Base-by-base conservation (phyloP, 2,888 invertebrate genomes). In the Rhogogaster chlorosoma region DNA sequence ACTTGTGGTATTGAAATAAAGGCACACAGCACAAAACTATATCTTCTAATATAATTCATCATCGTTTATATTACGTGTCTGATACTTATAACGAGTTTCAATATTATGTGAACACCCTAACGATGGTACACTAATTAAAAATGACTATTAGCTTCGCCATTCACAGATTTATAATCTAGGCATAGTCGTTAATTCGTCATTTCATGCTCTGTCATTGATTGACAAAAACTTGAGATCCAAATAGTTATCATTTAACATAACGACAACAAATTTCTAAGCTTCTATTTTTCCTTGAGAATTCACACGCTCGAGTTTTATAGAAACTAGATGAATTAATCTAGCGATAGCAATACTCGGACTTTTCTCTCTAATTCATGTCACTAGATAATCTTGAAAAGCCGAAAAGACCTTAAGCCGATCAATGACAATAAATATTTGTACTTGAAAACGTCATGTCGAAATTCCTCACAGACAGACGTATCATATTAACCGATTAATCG, bases 351-450 rank as follows among this genome's bases (percentile, higher is more conserved):
- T 67, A 67, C 67, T 67, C 67, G 18, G 32, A 67, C 26, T 32
- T 26, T 45, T 75, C 22, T 75, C n/a, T 75, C 53, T 45, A 45
- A 32, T 53, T 53, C 77, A 32, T 29, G 42, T 12, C 42, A 77
- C 26, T 77, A 77, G 18, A 5, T 12, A 32, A 49, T 77, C 53
- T 32, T 45, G 38, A 67, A 4, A 67, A 29, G 32, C 67, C 29
- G 32, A 49, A 53, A 18, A 22, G 5, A 15, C 15, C 32, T 32
- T 15, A 38, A 45, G 9, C 49, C 29, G 22, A 77, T 53, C 49
- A 53, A 53, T 15, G 18, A 18, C 32, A 75, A 75, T 75, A 77
- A 77, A 53, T 80, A 80, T 80, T 80, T 80, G 80, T 80, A 80
- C 57, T 80, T 12, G 57, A 36, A 18, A 80, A 80, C 49, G n/a